Evolutionary conservation across 2,113 vertebrate genomes (phyloP).

Genomic region (Rhynchopsitta pachyrhyncha): DNA sequence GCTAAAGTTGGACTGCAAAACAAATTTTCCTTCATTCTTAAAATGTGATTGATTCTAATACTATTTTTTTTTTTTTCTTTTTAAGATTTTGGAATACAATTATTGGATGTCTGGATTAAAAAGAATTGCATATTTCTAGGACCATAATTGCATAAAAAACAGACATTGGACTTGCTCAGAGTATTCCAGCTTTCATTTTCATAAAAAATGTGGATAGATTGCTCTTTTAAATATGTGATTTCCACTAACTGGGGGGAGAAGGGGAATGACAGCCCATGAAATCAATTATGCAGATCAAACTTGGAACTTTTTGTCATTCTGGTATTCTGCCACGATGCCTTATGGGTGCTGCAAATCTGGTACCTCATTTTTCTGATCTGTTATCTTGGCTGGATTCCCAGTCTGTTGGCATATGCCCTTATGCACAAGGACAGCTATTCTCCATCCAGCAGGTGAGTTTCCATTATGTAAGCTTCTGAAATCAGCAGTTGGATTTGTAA

Average conservation of each 20-base stretch:
- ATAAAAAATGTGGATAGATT: not conserved
- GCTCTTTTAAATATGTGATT: not conserved
- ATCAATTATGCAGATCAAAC: not conserved
- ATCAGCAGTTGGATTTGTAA: not conserved
- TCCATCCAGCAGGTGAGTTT: not conserved
- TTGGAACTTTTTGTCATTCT: not conserved
- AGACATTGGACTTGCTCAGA: not conserved
- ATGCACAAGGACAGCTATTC: not conserved
- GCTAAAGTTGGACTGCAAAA: not conserved
- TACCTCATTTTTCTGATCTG: constrained; percentile 26
- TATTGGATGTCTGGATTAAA: not conserved
- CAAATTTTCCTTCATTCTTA: not conserved
- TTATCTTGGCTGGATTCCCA: not conserved
- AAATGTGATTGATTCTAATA: not conserved
- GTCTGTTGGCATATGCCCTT: not conserved
- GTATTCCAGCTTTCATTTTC: not conserved
- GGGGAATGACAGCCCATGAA: not conserved
- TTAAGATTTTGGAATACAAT: not conserved
- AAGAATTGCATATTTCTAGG: not conserved
- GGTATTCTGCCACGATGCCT: not conserved
- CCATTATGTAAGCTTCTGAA: not conserved
- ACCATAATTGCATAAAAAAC: not conserved
- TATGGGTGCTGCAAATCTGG: not conserved
- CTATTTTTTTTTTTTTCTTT: not conserved
- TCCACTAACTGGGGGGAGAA: not conserved